phyloP scores from a whole-genome alignment of 2,797 vertebrate genomes.

The Pipistrellus pipistrellus region DNA sequence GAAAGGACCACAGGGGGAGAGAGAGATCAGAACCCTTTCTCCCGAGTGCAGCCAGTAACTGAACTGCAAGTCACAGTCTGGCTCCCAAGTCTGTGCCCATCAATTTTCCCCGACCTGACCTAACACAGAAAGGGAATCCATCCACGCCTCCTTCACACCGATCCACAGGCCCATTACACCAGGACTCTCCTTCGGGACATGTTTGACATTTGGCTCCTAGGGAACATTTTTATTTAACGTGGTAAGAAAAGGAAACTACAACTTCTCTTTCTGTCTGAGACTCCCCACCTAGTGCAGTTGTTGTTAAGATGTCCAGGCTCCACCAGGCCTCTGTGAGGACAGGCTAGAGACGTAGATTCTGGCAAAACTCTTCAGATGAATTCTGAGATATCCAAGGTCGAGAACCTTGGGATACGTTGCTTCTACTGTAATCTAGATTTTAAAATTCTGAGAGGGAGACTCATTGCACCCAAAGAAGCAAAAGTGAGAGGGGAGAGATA shows the following conservation, averaged over 20 bases:
- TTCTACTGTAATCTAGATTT: not conserved
- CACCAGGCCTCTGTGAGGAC: not conserved
- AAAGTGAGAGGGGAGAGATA: constrained; percentile 41
- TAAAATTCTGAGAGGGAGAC: not conserved
- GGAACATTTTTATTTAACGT: constrained; percentile 2
- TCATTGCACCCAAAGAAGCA: constrained; percentile 39
- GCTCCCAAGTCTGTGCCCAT: not conserved
- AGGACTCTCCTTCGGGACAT: not conserved
- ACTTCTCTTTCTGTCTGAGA: not conserved
- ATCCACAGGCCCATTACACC: not conserved
- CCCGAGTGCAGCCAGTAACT: not conserved
- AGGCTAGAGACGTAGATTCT: not conserved
- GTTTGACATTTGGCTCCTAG: not conserved
- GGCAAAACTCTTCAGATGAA: not conserved
- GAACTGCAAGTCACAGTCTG: not conserved
- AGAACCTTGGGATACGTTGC: not conserved
- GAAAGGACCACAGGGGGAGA: not conserved
- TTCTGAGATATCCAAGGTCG: not conserved
- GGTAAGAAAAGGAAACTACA: not conserved
- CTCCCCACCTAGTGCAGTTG: not conserved
- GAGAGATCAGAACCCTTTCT: not conserved
- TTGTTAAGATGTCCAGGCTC: not conserved
- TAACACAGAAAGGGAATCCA: not conserved
- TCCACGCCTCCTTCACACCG: not conserved
- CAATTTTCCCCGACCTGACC: not conserved